Evolutionary conservation across 2,113 vertebrate species (phyloP).

Genomic region (Scartelaos histophorus): DNA sequence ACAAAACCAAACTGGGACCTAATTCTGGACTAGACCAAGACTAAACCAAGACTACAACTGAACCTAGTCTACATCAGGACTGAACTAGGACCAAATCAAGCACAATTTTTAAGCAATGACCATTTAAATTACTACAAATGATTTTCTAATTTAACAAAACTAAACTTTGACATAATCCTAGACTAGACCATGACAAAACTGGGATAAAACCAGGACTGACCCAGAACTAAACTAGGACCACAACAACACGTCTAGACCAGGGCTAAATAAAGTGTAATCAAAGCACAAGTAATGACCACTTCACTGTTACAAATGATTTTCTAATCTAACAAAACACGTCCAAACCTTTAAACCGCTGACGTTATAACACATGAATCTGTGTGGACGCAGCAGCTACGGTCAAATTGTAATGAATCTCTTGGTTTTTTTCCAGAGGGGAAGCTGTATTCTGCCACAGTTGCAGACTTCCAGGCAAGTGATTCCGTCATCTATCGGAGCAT

Average conservation of each 20-base stretch:
- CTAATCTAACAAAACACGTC: not conserved
- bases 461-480: slow-evolving; percentile 97
- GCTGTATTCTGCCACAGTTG: slow-evolving; percentile 96
- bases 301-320: not conserved
- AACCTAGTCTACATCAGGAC: too few species aligned
- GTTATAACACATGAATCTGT: not conserved
- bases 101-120: too few species aligned
- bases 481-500: slow-evolving; percentile 99
- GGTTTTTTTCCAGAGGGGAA: slow-evolving; percentile 77
- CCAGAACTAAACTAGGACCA: too few species aligned
- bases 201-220: too few species aligned
- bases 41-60: too few species aligned
- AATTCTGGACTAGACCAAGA: too few species aligned
- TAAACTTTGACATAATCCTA: too few species aligned
- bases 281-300: not conserved
- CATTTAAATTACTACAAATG: too few species aligned
- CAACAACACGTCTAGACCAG: too few species aligned
- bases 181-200: too few species aligned
- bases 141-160: not conserved
- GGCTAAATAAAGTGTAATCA: not conserved
- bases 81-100: too few species aligned
- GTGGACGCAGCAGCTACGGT: not conserved
- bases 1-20: too few species aligned
- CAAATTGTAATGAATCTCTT: not conserved
- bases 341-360: not conserved